A percentile compares a stretch with the other conserved stretches of the same genome.
These are phyloP conservation scores for Drosophila pandora DNA, from an alignment of 1,140 invertebrate species.

Conservation along the genomic window DNA sequence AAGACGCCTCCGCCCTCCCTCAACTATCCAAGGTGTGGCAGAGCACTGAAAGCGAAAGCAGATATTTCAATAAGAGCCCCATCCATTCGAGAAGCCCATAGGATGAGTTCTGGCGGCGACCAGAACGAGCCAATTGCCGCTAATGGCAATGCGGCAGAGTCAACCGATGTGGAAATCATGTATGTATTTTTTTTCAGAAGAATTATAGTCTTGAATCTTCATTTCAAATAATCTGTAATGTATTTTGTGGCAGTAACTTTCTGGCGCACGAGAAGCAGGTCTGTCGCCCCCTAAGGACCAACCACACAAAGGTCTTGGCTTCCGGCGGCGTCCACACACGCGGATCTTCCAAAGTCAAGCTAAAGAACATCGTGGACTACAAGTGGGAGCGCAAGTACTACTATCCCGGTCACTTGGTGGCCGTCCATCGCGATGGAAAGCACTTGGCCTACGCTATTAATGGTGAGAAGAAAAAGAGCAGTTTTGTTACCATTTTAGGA, in stretches of 20 bases:
- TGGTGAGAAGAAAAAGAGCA: constrained; percentile 85
- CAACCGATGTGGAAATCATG: constrained; percentile 64
- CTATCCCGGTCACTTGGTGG: constrained; percentile 94
- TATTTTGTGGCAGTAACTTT: constrained; percentile 83
- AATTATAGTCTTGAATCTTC: background rate
- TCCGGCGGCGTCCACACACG: constrained; percentile 88
- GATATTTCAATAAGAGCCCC: constrained; percentile 4
- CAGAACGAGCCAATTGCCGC: constrained; percentile 50
- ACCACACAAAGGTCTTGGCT: constrained; percentile 89
- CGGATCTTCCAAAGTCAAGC: constrained; percentile 94
- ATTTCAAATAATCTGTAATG: background rate
- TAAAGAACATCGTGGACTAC: constrained; percentile 96
- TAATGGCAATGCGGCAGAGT: constrained; percentile 57
- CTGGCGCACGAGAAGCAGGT: constrained; percentile 88
- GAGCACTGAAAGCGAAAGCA: constrained; percentile 36
- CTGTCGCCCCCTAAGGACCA: constrained; percentile 87
- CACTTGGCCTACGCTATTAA: constrained; percentile 96
- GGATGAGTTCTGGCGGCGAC: constrained; percentile 55
- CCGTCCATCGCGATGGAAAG: constrained; percentile 93
- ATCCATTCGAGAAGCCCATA: constrained; percentile 11
- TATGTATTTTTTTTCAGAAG: constrained; percentile 4
- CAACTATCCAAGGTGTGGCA: constrained; percentile 68
- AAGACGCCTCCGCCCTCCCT: constrained; percentile 41
- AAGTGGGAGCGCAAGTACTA: constrained; percentile 95
- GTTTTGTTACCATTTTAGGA: background rate